Evolutionary conservation across 1,140 invertebrate species (phyloP), one percentile per base, ranked within the genome.

Genomic region (Zelostemma sp.): DNA sequence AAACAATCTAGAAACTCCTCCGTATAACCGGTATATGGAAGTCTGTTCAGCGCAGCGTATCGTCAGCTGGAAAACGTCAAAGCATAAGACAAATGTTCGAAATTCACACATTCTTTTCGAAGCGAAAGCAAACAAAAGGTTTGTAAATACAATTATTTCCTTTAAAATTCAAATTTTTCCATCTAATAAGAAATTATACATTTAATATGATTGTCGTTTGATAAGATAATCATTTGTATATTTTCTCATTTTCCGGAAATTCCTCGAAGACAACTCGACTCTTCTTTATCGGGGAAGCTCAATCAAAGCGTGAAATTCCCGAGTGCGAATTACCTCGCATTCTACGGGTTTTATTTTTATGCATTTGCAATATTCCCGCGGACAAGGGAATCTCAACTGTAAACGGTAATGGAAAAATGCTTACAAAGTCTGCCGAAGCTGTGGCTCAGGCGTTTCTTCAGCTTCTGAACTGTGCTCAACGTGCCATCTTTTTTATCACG

Each of bases 361-460:
- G n/a, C n/a, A n/a, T n/a, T n/a, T n/a, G n/a, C n/a, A n/a, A n/a
- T n/a, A n/a, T n/a, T n/a, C n/a, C n/a, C n/a, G n/a, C n/a, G n/a
- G n/a, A n/a, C 3, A 8, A 25, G 8, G 21, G 8, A 25, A 25
- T 25, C 8, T 4, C 3, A 25, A 25, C 8, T 25, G 8, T 25
- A 25, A 25, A 25, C 8, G 21, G 21, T 4, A 25, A 25, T 25
- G 21, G 3, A 25, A 25, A 4, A 25, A 25, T 86, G 93, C 93
- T 94, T 88, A 96, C 94, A 93, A 88, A 96, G 89, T 90, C 94
- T 90, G 83, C 94, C 93, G 85, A 96, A 95, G 86, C 93, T 95
- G 83, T 95, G 92, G 77, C 93, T 95, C 76, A 96, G 90, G 80
- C 94, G 90, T 88, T 95, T 95, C 87, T 93, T 94, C 76, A 96